Percentiles rank a stretch among this genome's conserved stretches.
These are phyloP conservation scores for Picus viridis DNA, from an alignment of 2,797 vertebrate genomes.

Conservation along the genomic window DNA sequence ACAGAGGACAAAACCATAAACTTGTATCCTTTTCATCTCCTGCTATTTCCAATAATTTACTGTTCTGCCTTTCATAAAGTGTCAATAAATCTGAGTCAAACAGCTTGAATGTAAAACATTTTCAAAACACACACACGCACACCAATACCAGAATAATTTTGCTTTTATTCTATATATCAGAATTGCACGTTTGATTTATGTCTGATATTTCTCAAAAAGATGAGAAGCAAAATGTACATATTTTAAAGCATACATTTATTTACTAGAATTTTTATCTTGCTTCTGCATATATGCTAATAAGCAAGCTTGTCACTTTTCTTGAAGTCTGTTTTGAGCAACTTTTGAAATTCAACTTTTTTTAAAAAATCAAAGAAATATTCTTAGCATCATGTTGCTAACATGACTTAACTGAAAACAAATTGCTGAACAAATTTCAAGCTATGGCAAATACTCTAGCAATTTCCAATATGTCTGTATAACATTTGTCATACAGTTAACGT, in stretches of 20 bases:
- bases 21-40: background rate
- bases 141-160: background rate
- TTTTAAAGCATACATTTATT: background rate
- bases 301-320: background rate
- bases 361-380: background rate
- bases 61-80: background rate
- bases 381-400: background rate
- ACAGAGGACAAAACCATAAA: background rate
- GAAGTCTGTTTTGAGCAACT: background rate
- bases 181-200: background rate
- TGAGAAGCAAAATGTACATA: background rate
- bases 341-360: background rate
- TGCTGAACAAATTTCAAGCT: background rate
- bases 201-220: background rate
- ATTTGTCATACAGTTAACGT: background rate
- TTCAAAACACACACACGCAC: background rate
- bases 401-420: background rate
- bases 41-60: background rate
- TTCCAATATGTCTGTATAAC: background rate
- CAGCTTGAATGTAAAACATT: background rate
- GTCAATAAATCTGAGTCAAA: background rate
- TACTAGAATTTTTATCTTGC: background rate
- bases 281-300: background rate
- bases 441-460: background rate
- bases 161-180: background rate